Percentiles rank a stretch among this genome's conserved stretches.
These are phyloP conservation scores for Pteruthius melanotis DNA, from an alignment of 2,113 vertebrate species.

Conservation along the genomic window DNA sequence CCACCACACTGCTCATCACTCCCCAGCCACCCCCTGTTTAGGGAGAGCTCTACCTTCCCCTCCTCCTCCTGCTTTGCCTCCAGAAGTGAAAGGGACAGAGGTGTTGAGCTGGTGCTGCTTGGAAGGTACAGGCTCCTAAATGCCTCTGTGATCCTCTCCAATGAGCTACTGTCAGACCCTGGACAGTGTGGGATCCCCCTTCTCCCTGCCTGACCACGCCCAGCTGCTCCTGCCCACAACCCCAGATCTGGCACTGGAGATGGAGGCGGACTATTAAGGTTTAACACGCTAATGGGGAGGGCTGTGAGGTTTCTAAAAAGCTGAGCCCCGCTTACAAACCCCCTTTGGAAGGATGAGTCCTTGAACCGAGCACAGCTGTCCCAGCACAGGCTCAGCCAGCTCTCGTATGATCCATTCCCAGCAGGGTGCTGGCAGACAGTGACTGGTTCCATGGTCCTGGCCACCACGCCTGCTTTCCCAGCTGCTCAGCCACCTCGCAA, in stretches of 20 bases:
- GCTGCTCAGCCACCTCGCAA: background rate
- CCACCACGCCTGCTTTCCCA: background rate
- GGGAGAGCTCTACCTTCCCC: background rate
- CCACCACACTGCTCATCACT: background rate
- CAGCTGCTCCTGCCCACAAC: background rate
- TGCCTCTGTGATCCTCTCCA: background rate
- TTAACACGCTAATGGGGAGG: background rate
- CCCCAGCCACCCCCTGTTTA: accelerated
- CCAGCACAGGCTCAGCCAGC: background rate
- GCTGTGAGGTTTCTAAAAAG: background rate
- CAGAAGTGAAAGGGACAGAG: background rate
- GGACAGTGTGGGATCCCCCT: accelerated
- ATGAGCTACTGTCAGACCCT: background rate
- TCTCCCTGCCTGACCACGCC: background rate
- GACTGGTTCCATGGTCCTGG: background rate
- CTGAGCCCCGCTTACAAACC: background rate
- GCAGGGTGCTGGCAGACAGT: background rate
- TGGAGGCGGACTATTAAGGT: background rate
- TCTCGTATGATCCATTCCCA: background rate
- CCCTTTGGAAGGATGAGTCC: background rate
- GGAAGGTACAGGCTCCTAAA: background rate
- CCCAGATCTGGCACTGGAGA: accelerated
- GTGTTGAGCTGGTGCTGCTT: background rate
- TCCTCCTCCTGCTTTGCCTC: background rate
- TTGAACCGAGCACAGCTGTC: background rate